Base-by-base conservation (phyloP, 2,888 invertebrate species). In the Agrotis exclamationis region DNA sequence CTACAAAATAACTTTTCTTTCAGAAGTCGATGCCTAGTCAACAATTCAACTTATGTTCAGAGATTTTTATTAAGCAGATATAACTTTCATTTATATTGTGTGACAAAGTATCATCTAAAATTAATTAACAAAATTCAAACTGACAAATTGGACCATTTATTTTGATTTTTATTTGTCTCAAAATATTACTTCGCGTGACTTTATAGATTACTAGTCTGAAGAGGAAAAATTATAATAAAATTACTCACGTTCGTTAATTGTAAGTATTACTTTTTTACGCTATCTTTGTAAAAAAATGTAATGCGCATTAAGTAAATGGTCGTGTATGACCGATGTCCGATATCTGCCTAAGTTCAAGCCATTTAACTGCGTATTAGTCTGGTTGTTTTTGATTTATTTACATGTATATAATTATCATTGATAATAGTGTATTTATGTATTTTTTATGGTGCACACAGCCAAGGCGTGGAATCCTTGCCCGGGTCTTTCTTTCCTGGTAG, bases 301-400 rank as follows among this genome's bases (percentile, higher is more conserved):
- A 33, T 76, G 71, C 84, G 85, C 73, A 82, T 48, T 70, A 63
- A 18, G 3, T 63, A 58, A 58, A 73, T 53, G 60, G 62, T 54
- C 56, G 20, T 45, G 58, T 18, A 53, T 79, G 77, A 82, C 80
- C 79, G 79, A 70, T 11, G 70, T 57, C 47, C 48, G 74, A 82
- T 81, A 79, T 59, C 58, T 63, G 84, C 71, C 76, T 82, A 87
- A 80, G 82, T 86, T 84, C 79, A 85, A 70, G 58, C n/a, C 44
- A 72, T 71, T 66, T 57, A 72, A 79, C 75, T 87, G 80, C 84
- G 86, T 80, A 74, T 76, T 63, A 82, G 66, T 69, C 51, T 53
- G 71, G 28, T 68, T 78, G 53, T 71, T 67, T 79, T 79, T 50
- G 60, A 59, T 62, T 22, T 70, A 63, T 60, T 67, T 63, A 56